Evolutionary conservation across 2,888 invertebrate species (phyloP), one percentile per base, ranked within the genome.

Genomic region (Ceratothoa steindachneri): DNA sequence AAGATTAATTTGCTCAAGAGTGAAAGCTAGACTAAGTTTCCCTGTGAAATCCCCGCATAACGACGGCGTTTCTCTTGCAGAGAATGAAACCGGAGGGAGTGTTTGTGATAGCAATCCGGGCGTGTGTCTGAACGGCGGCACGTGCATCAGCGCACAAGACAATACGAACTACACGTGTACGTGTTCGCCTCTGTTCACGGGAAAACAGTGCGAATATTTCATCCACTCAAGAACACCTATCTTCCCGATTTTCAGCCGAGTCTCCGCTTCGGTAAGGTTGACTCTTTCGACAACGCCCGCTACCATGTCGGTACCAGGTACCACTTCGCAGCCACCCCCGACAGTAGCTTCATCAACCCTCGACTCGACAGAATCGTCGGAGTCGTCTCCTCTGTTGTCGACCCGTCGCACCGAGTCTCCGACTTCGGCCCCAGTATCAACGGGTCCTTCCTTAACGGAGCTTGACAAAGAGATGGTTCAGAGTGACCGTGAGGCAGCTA

Each of bases 71-170:
- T n/a, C n/a, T n/a, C n/a, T 69, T 29, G 2, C 53, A 24, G 51
- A 15, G 41, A 52, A 28, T 24, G 53, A n/a, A 1, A 28, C 27
- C 1, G 41, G 82, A 71, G 80, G 81, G 22, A 74, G 80, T 24
- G 83, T 82, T 24, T 81, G 82, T 30, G 82, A 82, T 30, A 82
- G 82, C 69, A 81, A 81, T 19, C 81, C 81, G 22, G 81, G 81
- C n/a, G 82, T 82, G 1, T 84, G 84, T 75, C 80, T 81, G 51
- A 83, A 83, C 72, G 83, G 82, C 5, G 84, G 83, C 67, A 83
- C 82, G 0, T 84, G 84, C 72, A 77, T 80, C 22, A 83, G 83
- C 31, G 83, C 84, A n/a, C 75, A 70, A 22, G 83, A 83, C 51
- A 81, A 67, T 22, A 68, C 67, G 1, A 79, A 79, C 72, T 79